Evolutionary conservation across 2,797 vertebrate species (phyloP).

Genomic region (Anas bahamensis): DNA sequence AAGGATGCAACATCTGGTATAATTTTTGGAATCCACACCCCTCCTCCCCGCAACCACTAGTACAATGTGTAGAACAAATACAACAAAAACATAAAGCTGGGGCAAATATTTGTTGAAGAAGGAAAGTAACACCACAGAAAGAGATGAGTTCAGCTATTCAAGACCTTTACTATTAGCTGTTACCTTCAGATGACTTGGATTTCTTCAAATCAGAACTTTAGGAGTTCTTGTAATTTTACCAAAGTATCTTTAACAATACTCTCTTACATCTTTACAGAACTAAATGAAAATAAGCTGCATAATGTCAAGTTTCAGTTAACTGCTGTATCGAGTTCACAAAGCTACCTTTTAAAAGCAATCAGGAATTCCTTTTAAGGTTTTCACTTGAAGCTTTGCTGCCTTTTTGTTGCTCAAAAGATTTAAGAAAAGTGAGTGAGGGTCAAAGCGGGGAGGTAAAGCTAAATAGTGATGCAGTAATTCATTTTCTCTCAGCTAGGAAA

Average conservation of each 20-base stretch:
- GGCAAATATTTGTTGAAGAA: neutral
- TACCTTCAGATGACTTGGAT: neutral
- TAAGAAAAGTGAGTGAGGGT: neutral
- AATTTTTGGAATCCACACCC: neutral
- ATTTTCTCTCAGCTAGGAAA: conserved; percentile 39
- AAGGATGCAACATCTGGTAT: neutral
- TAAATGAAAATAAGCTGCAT: neutral
- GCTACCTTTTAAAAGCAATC: neutral
- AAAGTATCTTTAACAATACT: neutral
- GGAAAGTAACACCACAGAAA: neutral
- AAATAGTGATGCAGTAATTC: neutral
- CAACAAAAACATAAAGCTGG: neutral
- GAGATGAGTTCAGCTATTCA: neutral
- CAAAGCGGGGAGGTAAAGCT: neutral
- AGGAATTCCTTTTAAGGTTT: neutral
- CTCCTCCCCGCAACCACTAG: neutral
- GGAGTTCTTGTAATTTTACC: neutral
- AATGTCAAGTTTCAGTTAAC: neutral
- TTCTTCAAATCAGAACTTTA: neutral
- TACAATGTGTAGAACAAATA: neutral
- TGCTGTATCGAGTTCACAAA: neutral
- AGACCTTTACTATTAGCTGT: neutral
- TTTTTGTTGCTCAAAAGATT: neutral
- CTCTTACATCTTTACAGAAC: neutral
- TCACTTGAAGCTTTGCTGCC: neutral